Percentiles rank a stretch among this genome's conserved stretches.
Evolutionary conservation across 2,113 vertebrate species (phyloP).

Genomic region (Romanogobio albipinnatus): DNA sequence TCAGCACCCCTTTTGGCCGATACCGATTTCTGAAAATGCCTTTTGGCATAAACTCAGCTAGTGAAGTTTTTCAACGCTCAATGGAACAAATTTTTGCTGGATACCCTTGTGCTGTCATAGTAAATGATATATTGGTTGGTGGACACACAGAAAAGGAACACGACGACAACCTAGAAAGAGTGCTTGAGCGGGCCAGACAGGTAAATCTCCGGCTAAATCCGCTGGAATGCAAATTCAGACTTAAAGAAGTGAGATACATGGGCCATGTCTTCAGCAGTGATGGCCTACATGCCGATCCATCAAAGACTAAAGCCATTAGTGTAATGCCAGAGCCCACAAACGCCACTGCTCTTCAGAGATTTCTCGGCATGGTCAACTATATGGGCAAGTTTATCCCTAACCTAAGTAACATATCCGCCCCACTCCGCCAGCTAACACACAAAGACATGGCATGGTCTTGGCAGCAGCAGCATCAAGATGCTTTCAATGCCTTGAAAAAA

Average conservation of each 20-base stretch:
- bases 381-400: conserved; percentile 45
- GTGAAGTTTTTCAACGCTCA: not conserved
- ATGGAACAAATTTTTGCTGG: conserved; percentile 25
- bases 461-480: not conserved
- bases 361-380: conserved; percentile 49
- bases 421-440: conserved; percentile 3
- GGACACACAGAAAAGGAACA: not conserved
- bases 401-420: not conserved
- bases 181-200: not conserved
- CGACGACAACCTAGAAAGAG: not conserved
- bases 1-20: not conserved
- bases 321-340: conserved; percentile 28
- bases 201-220: conserved; percentile 46
- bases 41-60: conserved; percentile 36
- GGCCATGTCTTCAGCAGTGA: conserved; percentile 43
- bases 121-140: not conserved
- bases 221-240: conserved; percentile 57
- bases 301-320: conserved; percentile 34
- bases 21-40: conserved; percentile 26
- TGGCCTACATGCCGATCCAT: conserved; percentile 59
- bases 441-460: not conserved
- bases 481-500: not conserved
- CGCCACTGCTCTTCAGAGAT: conserved; percentile 23
- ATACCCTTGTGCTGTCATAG: not conserved
- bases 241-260: conserved; percentile 60